Percentiles rank a stretch among this genome's conserved stretches.
These are phyloP conservation scores for Pantherophis guttatus DNA, from an alignment of 2,113 vertebrate species.

Conservation along the genomic window DNA sequence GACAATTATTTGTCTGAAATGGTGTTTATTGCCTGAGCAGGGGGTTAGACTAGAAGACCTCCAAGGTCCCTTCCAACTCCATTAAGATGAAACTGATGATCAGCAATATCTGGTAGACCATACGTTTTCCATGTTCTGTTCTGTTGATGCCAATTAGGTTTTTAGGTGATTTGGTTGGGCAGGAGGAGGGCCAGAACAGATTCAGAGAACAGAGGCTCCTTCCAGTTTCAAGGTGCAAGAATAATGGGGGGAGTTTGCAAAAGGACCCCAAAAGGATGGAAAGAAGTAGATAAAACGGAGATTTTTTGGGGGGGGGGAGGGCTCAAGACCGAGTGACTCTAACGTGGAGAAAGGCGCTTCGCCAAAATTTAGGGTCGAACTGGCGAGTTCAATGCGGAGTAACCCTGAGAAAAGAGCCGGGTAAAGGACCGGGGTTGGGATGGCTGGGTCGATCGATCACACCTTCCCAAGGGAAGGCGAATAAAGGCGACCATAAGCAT, in stretches of 20 bases:
- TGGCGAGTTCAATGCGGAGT: not conserved
- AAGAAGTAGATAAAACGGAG: not conserved
- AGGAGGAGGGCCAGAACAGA: not conserved
- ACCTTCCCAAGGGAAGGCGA: not conserved
- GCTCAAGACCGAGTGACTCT: not conserved
- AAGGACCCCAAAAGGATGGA: not conserved
- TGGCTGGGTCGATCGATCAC: too few relatives aligned
- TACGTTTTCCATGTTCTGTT: too few relatives aligned
- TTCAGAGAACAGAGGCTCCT: not conserved
- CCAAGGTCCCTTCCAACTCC: not conserved
- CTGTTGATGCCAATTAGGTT: not conserved
- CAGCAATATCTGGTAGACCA: too few relatives aligned
- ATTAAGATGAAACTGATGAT: too few relatives aligned
- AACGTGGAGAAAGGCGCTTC: not conserved
- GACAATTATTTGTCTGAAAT: not conserved
- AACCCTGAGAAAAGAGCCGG: not conserved
- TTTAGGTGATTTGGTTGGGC: not conserved
- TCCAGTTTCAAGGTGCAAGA: not conserved
- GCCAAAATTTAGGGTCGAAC: not conserved
- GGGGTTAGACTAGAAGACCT: not conserved
- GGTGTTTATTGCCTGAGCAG: not conserved
- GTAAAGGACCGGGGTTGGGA: not conserved
- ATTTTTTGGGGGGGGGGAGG: fast-evolving
- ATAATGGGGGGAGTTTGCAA: not conserved
- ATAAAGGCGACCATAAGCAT: not conserved